Base-by-base conservation (phyloP, 2,797 vertebrate species). In the Zalophus californianus region DNA sequence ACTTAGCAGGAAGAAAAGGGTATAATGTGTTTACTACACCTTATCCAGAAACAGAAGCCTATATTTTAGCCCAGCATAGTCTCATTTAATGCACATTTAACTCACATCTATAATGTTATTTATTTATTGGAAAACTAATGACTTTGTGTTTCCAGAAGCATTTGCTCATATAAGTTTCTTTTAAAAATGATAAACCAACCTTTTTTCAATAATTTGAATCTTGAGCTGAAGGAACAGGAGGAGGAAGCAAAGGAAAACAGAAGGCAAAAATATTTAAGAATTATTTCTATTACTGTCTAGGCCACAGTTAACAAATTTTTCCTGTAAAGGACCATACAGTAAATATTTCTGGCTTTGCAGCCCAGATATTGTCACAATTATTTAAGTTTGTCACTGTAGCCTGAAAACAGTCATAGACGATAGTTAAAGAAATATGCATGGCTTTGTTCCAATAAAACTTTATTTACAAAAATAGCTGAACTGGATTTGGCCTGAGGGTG, bases 51-150 rank as follows among this genome's bases (percentile, higher is more conserved):
- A 94, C 7, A 84, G 77, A 93, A 86, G 8, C 27, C 48, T 91
- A 0, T 44, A 83, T 23, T 94, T 96, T 78, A 90, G 48, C 20
- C 64, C 70, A 91, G 83, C 13, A 73, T 35, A 82, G 60, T 97
- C 60, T 96, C 70, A 94, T 90, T 92, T 87, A 86, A 89, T 72
- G 44, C 23, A 72, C 44, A 93, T 85, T 93, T 88, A 86, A 92
- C 11, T 90, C 41, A 80, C 60, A 95, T 44, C 68, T 86, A 48
- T 48, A 94, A 94, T 90, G 68, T 27, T 94, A n/a, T 38, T 86
- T 23, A 90, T 50, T 95, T 68, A 77, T 16, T 90, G 56, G 44
- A 32, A 89, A 73, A 85, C 38, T 86, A 84, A 95, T 80, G 44
- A 77, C 15, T 93, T 48, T 60, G 9, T 80, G 44, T 87, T 96